A percentile compares a stretch with the other conserved stretches of the same genome.
Evolutionary conservation across 2,888 invertebrate genomes (phyloP).

Genomic region (Lasioglossum vierecki): DNA sequence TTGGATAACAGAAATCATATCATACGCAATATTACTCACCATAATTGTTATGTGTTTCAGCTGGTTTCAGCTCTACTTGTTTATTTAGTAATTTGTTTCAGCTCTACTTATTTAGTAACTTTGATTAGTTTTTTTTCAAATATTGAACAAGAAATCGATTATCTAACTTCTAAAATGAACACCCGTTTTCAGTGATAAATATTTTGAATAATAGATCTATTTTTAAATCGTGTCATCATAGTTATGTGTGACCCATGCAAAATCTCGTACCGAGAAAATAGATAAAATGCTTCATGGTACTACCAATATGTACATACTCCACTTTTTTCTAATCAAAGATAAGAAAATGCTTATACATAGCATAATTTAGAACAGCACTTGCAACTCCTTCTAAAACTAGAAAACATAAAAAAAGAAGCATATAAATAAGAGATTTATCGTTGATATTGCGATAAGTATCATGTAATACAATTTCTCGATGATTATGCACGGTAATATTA

Average conservation of each 20-base stretch:
- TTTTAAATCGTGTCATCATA: background rate
- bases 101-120: background rate
- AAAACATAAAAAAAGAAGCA: slow-evolving; percentile 3
- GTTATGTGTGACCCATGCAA: background rate
- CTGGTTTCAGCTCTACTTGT: too few species aligned
- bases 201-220: background rate
- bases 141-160: slow-evolving; percentile 32
- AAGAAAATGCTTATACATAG: slow-evolving; percentile 9
- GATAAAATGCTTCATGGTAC: background rate
- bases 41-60: too few species aligned
- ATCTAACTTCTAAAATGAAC: slow-evolving; percentile 3
- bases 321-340: slow-evolving; percentile 25
- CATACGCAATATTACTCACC: background rate
- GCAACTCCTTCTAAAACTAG: background rate
- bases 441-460: background rate
- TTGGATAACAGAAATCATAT: background rate
- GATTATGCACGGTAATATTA: slow-evolving; percentile 28
- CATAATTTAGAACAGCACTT: background rate
- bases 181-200: background rate
- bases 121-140: slow-evolving; percentile 17
- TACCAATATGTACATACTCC: slow-evolving; percentile 18
- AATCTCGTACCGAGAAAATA: background rate
- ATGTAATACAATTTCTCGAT: slow-evolving; percentile 14
- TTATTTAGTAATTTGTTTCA: background rate
- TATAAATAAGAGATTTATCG: background rate